Evolutionary conservation across 2,888 invertebrate genomes (phyloP).

Genomic region (Himalopsyche anomala): DNA sequence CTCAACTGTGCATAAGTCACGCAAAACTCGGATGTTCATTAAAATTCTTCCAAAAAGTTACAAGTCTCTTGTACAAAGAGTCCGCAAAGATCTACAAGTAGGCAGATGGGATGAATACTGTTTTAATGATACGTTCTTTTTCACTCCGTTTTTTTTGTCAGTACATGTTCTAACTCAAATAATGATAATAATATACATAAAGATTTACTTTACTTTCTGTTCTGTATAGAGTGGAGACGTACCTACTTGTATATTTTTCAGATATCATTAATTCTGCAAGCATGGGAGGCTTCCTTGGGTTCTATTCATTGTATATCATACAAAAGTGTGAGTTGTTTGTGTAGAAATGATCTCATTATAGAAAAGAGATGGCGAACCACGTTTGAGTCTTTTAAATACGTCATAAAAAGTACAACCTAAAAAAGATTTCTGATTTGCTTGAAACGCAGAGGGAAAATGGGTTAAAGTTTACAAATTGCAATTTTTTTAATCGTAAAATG

Average conservation of each 20-base stretch:
- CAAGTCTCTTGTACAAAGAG: background rate
- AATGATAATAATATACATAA: background rate
- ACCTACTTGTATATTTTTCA: conserved; percentile 49
- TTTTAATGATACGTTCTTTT: conserved; percentile 26
- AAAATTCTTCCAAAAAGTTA: conserved; percentile 30
- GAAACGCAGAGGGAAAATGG: no score
- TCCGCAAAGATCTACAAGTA: conserved; percentile 18
- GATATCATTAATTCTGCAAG: conserved; percentile 52
- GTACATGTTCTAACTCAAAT: background rate
- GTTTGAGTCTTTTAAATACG: no score
- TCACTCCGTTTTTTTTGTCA: background rate
- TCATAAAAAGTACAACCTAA: no score
- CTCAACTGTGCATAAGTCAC: conserved; percentile 26
- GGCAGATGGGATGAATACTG: background rate
- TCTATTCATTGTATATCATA: conserved; percentile 46
- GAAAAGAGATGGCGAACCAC: conserved; percentile 33
- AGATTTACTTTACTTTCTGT: background rate
- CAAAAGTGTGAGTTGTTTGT: conserved; percentile 37
- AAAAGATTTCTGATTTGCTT: no score
- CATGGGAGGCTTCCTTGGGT: conserved; percentile 39
- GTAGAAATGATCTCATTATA: conserved; percentile 57
- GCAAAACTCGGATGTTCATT: conserved; percentile 26
- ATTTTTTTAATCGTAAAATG: no score
- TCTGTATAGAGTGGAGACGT: no score
- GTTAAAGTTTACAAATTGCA: no score